Base-by-base conservation (phyloP, 2,888 invertebrate species). In the Mylabris sibirica region DNA sequence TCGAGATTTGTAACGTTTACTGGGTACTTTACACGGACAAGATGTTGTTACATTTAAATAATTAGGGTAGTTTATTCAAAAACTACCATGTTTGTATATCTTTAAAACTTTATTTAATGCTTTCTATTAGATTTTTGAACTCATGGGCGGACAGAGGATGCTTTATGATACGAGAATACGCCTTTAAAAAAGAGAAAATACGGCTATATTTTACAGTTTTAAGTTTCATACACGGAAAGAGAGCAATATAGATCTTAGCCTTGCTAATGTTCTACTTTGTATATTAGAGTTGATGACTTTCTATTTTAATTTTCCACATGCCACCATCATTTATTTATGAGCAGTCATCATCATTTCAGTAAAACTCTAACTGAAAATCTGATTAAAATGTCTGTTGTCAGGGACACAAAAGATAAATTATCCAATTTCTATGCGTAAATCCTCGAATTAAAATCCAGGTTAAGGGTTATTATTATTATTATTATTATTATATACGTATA, bases 371-470 rank as follows among this genome's bases (percentile, higher is more conserved):
- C 30, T 26, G 53, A 34, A n/a, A 61, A 34, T 30, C 66, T 62
- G 66, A 66, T 66, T 66, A 66, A 66, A 62, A 17, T 59, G 59
- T 66, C 66, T 35, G 17, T 41, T 60, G 65, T 60, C 60, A 30
- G 60, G 14, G 20, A 60, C 60, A 35, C 17, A 66, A 66, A 63
- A 67, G 65, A 70, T 60, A 70, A 70, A 70, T 70, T 65, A 67
- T 70, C 67, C 63, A 67, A 70, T 68, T 68, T 67, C 70, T 71
- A 71, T 64, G 64, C 69, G 63, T 60, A 69, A 71, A 71, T 67
- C 62, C 62, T 30, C 62, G 24, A 70, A 69, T 72, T 72, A 72
- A 70, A 72, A 72, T 66, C 53, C 65, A 68, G 65, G 67, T 70
- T 68, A 68, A 70, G 63, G 61, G 64, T 38, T 67, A 67, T 38